Evolutionary conservation across 2,888 invertebrate species (phyloP).

Genomic region (Trimorus sp.): DNA sequence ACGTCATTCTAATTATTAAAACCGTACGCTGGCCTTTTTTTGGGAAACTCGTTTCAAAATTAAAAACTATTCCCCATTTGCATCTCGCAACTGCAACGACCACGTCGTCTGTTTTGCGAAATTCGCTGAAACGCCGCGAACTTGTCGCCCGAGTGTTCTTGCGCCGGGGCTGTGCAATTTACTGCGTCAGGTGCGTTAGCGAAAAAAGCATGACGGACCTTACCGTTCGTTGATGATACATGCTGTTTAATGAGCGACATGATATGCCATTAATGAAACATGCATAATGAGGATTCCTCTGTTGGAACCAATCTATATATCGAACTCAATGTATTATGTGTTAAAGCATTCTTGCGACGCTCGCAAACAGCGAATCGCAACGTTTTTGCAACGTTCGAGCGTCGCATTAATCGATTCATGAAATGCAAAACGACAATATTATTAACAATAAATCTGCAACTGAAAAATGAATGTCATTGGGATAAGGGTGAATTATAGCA

Average conservation of each 20-base stretch:
- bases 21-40: no score
- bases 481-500: slow-evolving; percentile 52
- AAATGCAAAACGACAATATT: slow-evolving; percentile 53
- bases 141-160: no score
- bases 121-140: no score
- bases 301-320: slow-evolving; percentile 38
- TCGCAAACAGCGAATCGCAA: slow-evolving; percentile 19
- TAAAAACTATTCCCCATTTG: no score
- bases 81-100: no score
- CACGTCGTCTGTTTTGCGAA: no score
- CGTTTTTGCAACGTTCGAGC: slow-evolving; percentile 18
- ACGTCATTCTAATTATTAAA: no score
- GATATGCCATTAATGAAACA: slow-evolving; percentile 62
- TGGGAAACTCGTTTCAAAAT: no score
- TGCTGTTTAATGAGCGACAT: slow-evolving; percentile 62
- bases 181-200: slow-evolving; percentile 29
- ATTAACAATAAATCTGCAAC: slow-evolving; percentile 60
- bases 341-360: slow-evolving; percentile 18
- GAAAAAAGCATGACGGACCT: slow-evolving; percentile 58
- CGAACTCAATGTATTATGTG: slow-evolving; percentile 40
- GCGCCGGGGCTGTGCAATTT: slow-evolving; percentile 12
- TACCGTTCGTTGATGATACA: slow-evolving; percentile 60
- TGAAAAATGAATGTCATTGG: slow-evolving; percentile 60
- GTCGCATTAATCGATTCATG: slow-evolving; percentile 35
- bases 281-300: slow-evolving; percentile 59